phyloP scores from a whole-genome alignment of 2,113 vertebrate genomes.

The Oenanthe melanoleuca region DNA sequence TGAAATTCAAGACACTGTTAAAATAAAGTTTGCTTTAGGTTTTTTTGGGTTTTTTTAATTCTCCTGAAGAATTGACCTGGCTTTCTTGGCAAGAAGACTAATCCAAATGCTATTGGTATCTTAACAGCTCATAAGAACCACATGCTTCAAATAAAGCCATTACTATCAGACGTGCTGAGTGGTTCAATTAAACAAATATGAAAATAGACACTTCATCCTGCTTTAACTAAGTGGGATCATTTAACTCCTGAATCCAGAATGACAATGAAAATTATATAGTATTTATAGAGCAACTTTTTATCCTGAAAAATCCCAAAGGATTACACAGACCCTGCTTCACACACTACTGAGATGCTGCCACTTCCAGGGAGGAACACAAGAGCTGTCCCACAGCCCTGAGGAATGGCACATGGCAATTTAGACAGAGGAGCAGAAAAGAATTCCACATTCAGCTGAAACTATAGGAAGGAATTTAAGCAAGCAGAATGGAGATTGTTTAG shows the following conservation, averaged over 20 bases:
- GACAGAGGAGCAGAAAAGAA: not conserved
- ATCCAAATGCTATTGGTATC: conserved; percentile 70
- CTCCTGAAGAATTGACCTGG: conserved; percentile 65
- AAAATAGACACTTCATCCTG: conserved; percentile 68
- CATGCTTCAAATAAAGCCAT: conserved; percentile 66
- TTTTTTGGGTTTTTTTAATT: not conserved
- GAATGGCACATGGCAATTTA: not conserved
- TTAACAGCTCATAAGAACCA: conserved; percentile 68
- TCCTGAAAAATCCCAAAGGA: conserved; percentile 34
- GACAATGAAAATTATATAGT: conserved; percentile 44
- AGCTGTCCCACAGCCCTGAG: not conserved
- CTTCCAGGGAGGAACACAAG: not conserved
- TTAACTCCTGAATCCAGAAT: conserved; percentile 32
- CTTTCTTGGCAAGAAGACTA: conserved; percentile 60
- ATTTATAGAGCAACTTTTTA: conserved; percentile 52
- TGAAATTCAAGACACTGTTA: conserved; percentile 75
- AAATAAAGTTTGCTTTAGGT: conserved; percentile 73
- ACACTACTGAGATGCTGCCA: not conserved
- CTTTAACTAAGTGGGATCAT: conserved; percentile 56
- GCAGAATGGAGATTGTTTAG: conserved; percentile 19
- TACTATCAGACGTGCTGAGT: conserved; percentile 31
- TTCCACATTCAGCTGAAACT: conserved; percentile 2
- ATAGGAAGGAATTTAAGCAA: not conserved
- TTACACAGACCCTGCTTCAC: not conserved
- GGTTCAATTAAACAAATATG: conserved; percentile 72